Evolutionary conservation across 1,140 invertebrate species (phyloP), one percentile per base, ranked within the genome.

Genomic region (Pseudachorutes palmiensis): DNA sequence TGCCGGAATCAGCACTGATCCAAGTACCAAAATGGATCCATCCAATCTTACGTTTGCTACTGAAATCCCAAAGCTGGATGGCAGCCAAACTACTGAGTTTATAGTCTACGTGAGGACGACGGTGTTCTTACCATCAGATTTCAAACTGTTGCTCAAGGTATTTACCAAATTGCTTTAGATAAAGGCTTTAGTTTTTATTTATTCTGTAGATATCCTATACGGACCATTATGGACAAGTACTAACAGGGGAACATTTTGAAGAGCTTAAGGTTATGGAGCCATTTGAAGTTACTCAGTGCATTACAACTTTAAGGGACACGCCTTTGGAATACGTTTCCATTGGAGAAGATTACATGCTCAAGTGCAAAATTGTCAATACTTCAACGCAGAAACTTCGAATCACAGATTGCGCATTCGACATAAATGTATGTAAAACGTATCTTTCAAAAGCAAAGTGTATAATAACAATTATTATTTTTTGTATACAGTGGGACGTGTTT

Each of bases 131-230:
- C 36, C 36, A 41, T 45, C 32, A 2, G 72, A 73, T 29, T 26
- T 70, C 19, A 62, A 70, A 62, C n/a, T 73, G 9, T 16, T 49
- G 19, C 41, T 66, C 19, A 70, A 68, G 58, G 72, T 72, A 60
- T 5, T 3, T 26, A 33, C 19, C 29, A 26, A 57, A 49, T 59
- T 59, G 5, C n/a, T n/a, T n/a, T n/a, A n/a, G n/a, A n/a, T n/a
- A n/a, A n/a, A n/a, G n/a, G n/a, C n/a, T n/a, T 45, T 45, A 12
- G 36, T 45, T 19, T 19, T 45, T 12, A 45, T 45, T 45, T 45
- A 45, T 45, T 45, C n/a, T n/a, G n/a, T 45, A 73, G 69, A 61
- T 41, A 1, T 68, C 70, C 24, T 74, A 71, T 32, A 41, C 64
- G 1, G 72, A 74, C 57, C 5, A 12, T 22, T 29, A 62, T 22